Conservation (phyloP, 2,888 invertebrate species). For the Lordiphosa andalusiaca region DNA sequence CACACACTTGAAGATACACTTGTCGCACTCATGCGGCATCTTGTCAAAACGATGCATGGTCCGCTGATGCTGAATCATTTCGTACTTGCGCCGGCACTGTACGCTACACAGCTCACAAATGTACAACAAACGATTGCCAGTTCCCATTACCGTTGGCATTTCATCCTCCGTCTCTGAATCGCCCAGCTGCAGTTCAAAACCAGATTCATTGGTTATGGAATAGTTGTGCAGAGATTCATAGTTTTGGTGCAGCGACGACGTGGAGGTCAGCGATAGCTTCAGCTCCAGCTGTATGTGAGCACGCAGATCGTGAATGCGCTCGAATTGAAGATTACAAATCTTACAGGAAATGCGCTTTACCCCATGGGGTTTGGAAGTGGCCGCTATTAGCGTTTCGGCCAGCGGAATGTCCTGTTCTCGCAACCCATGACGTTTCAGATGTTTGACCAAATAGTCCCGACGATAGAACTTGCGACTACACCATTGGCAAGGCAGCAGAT, state of each 20-base stretch:
- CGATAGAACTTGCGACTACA: slow-evolving; percentile 76
- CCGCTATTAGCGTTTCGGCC: slow-evolving; percentile 66
- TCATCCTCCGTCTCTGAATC: slow-evolving; percentile 80
- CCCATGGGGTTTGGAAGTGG: slow-evolving; percentile 73
- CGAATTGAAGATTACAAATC: slow-evolving; percentile 66
- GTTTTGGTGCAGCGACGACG: slow-evolving; percentile 44
- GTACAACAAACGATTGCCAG: slow-evolving; percentile 43
- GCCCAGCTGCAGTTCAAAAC: slow-evolving; percentile 77
- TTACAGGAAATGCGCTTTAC: slow-evolving; percentile 71
- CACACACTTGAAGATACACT: slow-evolving; percentile 82
- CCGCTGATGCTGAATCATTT: slow-evolving; percentile 77
- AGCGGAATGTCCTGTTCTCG: slow-evolving; percentile 58
- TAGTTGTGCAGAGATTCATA: slow-evolving; percentile 66
- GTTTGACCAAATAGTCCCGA: slow-evolving; percentile 73
- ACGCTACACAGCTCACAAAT: slow-evolving; percentile 74
- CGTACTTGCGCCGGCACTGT: slow-evolving; percentile 74
- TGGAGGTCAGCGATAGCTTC: slow-evolving; percentile 35
- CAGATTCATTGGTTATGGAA: slow-evolving; percentile 77
- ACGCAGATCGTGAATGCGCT: slow-evolving; percentile 58
- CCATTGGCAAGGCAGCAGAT: slow-evolving; percentile 74
- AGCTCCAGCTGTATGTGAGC: slow-evolving; percentile 67
- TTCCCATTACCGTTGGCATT: slow-evolving; percentile 7
- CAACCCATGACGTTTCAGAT: slow-evolving; percentile 69
- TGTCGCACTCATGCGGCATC: slow-evolving; percentile 81
- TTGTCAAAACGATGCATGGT: slow-evolving; percentile 80